Evolutionary conservation across 2,113 vertebrate species (phyloP), one percentile per base, ranked within the genome.

Genomic region (Corynorhinus townsendii): DNA sequence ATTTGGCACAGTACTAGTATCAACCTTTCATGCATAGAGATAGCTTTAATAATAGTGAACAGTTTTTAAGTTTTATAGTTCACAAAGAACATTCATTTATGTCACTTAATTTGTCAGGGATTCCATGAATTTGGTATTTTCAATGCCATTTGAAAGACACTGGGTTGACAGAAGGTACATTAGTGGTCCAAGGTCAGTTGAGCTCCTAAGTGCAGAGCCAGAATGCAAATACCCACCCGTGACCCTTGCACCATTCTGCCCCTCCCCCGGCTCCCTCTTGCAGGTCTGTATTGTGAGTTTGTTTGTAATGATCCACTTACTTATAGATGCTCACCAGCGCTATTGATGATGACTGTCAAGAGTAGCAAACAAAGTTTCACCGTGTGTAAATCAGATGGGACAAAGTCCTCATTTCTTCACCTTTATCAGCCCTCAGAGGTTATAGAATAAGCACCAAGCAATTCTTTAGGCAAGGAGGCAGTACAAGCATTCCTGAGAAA

Each of bases 211-310:
- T 3, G 26, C 14, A 66, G 54, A 49, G 20, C 7, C 22, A 35
- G 76, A 49, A 82, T 43, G 45, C 47, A 54, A 26, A 76, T 2
- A 35, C 20, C 17, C 22, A 20, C 6, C 11, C 8, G 1, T 14
- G 7, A 47, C 16, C 43, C 26, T 28, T 43, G 20, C 4, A 1
- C 2, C n/a, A 1, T 8, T 52, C 22, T 10, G 5, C 20, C 15
- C 35, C 28, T 85, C 43, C 72, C 17, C 73, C 5, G 3, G 20
- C 11, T 30, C 30, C 49, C 19, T 38, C 28, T 20, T 22, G 12
- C 45, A n/a, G 54, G 15, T 86, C 77, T 88, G 49, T 45, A 30
- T 20, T 81, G 79, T 64, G 77, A 47, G 7, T 35, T 64, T 73
- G 15, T 77, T 68, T 35, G 33, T 43, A 77, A 28, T 8, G 24